phyloP scores from a whole-genome alignment of 2,888 invertebrate genomes.

The Tiliacea aurago region DNA sequence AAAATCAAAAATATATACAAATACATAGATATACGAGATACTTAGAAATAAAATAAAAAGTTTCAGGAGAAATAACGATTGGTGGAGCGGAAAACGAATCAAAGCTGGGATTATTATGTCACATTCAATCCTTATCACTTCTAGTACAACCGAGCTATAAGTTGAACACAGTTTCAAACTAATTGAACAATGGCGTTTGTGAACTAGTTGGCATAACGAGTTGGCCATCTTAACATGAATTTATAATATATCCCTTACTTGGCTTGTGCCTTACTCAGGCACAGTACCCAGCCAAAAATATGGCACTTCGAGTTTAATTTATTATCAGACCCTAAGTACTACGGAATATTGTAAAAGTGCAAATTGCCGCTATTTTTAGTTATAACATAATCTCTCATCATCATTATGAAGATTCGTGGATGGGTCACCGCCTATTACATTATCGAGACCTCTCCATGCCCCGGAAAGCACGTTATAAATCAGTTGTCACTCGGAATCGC shows the following conservation, averaged over 20 bases:
- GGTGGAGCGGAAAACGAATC: no score
- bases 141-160: conserved; percentile 9
- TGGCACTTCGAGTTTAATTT: not conserved
- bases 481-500: no score
- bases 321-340: not conserved
- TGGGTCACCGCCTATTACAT: no score
- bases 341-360: not conserved
- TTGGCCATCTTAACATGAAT: conserved; percentile 47
- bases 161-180: conserved; percentile 42
- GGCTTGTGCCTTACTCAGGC: no score
- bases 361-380: not conserved
- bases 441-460: no score
- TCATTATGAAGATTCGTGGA: no score
- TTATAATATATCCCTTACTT: conserved; percentile 37
- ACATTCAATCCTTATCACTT: conserved; percentile 1
- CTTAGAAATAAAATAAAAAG: no score
- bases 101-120: no score
- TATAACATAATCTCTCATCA: not conserved
- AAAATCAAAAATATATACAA: no score
- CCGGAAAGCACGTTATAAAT: no score
- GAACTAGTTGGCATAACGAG: conserved; percentile 38
- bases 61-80: no score
- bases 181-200: conserved; percentile 46
- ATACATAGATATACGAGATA: no score
- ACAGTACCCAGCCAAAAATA: conserved; percentile 1